Base-by-base conservation (phyloP, 1,140 invertebrate genomes). In the Patella vulgata region DNA sequence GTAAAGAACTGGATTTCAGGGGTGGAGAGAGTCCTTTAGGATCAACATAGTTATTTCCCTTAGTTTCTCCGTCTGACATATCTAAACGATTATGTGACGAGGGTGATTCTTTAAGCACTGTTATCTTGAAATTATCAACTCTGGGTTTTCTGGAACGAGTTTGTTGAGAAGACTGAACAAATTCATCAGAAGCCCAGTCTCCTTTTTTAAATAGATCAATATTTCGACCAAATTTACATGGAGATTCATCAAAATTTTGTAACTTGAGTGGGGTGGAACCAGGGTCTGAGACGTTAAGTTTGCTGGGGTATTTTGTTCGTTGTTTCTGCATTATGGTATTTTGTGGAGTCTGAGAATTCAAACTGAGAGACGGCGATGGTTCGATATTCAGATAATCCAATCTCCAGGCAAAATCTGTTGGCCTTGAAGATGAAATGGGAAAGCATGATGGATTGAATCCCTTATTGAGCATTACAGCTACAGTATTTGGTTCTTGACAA, bases 201-300 rank as follows among this genome's bases (percentile, higher is more conserved):
- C 57, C 56, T 28, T 23, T 30, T 27, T 69, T 43, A 47, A 72
- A 68, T 6, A 66, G 43, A 33, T 73, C 73, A 19, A 71, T 58
- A 61, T 48, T 75, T 30, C 64, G 59, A 40, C 71, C 68, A 53
- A 67, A 50, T 52, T 60, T 61, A 5, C 39, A 36, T 28, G 73
- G 71, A 25, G 73, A 71, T 23, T 66, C 52, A 27, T 60, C 36
- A 23, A 68, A 27, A 28, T 63, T 43, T 39, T 60, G 28, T 11
- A 44, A n/a, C 14, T 23, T 57, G 1, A 62, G 53, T 1, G 59
- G 59, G 28, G 53, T 61, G 14, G 14, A 25, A 30, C 27, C 52
- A 31, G 19, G 46, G 28, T 46, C 55, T 57, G 19, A 39, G 28
- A 9, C 58, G 47, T 25, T 51, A 39, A 6, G 51, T 47, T 39